Conservation (phyloP, 1,140 invertebrate species). For the Calephelis virginiensis region DNA sequence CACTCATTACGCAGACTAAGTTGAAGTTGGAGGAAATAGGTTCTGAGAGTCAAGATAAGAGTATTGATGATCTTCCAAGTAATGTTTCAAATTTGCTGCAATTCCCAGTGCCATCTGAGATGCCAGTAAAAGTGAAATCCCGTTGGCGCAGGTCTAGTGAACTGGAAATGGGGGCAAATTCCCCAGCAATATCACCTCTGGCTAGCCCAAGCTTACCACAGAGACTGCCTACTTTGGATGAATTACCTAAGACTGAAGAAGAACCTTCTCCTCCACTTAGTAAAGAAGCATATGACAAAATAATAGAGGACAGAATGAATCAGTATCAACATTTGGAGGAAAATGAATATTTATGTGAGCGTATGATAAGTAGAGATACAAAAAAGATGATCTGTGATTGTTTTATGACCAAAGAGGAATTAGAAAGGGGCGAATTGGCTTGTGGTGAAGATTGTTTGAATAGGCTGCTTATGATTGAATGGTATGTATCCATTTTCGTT, state of each 20-base stretch:
- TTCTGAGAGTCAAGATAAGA: constrained; percentile 65
- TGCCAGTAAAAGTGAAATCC: constrained; percentile 92
- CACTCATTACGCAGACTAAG: constrained; percentile 69
- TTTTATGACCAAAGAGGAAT: constrained; percentile 92
- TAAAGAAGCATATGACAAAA: constrained; percentile 72
- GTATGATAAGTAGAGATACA: constrained; percentile 91
- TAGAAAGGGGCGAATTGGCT: constrained; percentile 88
- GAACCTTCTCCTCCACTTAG: constrained; percentile 47
- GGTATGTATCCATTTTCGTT: constrained; percentile 79
- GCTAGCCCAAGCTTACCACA: constrained; percentile 59
- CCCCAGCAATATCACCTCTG: constrained; percentile 61
- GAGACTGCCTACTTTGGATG: constrained; percentile 48
- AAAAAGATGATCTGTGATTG: constrained; percentile 98
- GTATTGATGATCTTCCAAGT: constrained; percentile 38
- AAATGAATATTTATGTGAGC: constrained; percentile 90
- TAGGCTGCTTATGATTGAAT: constrained; percentile 98
- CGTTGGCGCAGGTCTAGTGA: constrained; percentile 91
- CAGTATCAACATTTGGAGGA: constrained; percentile 90
- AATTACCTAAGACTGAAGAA: constrained; percentile 44
- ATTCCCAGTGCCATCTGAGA: constrained; percentile 77
- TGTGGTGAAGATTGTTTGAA: constrained; percentile 98
- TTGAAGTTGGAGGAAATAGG: constrained; percentile 66
- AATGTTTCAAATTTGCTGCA: constrained; percentile 52
- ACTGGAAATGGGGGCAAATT: constrained; percentile 84
- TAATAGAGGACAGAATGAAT: constrained; percentile 86